Evolutionary conservation across 2,888 invertebrate genomes (phyloP), one percentile per base, ranked within the genome.

Genomic region (Criorhina ranunculi): DNA sequence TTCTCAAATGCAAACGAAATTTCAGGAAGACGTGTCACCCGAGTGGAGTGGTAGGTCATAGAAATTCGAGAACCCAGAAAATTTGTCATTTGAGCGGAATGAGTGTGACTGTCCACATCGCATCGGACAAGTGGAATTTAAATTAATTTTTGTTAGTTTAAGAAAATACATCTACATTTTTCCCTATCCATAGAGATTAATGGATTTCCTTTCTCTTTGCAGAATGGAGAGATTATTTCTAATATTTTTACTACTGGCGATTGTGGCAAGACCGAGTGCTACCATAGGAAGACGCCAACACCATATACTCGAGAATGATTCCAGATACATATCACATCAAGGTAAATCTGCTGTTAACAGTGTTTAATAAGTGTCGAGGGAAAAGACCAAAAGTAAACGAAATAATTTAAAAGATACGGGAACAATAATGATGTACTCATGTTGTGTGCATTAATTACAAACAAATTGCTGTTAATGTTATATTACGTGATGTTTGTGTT

Each of bases 281-380:
- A 24, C 42, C 1, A 33, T 35, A 7, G 75, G 44, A 53, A 79
- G 59, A 60, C 70, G 46, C 24, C 64, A 75, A 35, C 40, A 40
- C 24, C 64, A 76, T 66, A 12, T 62, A 24, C 35, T 85, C 11
- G 90, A 90, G 80, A 90, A 90, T 85, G 91, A 91, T 89, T 91
- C 92, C 81, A 90, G 91, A 80, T 91, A 89, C 85, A 90, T 91
- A 87, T 91, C 91, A 86, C 91, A 90, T 89, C 90, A 91, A 90
- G 91, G 91, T 91, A 88, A 88, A 7, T 37, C 11, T 19, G 2
- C 12, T 37, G 4, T 12, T 6, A 53, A 46, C n/a, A 24, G 44
- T 57, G 40, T 15, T 0, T 33, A 29, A 31, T 8, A 8, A 5
- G 2, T 40, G 11, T 15, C 1, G 29, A 37, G 49, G 12, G n/a